Percentiles rank a stretch among this genome's conserved stretches.
Evolutionary conservation across 2,113 vertebrate species (phyloP).

Genomic region (Tricholaema leucomelas): DNA sequence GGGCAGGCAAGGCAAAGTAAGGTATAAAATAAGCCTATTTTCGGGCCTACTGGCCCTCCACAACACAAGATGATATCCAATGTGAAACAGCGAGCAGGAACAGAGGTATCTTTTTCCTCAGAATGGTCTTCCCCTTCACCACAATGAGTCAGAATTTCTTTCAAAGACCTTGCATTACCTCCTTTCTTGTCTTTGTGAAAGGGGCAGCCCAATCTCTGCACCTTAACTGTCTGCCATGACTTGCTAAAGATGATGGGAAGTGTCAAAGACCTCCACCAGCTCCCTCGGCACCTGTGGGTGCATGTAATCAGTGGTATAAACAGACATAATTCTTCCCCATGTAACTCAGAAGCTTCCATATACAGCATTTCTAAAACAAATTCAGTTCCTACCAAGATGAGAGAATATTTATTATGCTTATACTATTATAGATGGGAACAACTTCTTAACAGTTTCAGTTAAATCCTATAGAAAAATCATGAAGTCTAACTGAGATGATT

Average conservation of each 20-base stretch:
- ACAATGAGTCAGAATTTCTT: neutral
- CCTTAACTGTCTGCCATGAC: too few species aligned
- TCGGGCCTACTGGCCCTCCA: too few species aligned
- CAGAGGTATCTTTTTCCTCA: neutral
- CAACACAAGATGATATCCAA: accelerated
- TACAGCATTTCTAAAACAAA: neutral
- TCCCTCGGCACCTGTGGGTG: too few species aligned
- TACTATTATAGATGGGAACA: neutral
- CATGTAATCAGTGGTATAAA: neutral
- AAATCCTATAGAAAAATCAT: neutral
- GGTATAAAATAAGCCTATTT: too few species aligned
- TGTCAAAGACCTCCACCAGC: too few species aligned
- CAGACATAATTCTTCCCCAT: neutral
- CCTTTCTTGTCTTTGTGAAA: neutral
- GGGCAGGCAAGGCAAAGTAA: too few species aligned
- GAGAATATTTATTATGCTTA: neutral
- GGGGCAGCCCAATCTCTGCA: neutral
- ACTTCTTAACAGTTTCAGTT: neutral
- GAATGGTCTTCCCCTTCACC: neutral
- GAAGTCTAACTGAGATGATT: neutral
- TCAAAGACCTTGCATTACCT: neutral
- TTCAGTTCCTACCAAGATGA: neutral
- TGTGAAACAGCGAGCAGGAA: accelerated
- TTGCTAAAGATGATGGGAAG: too few species aligned
- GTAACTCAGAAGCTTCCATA: neutral